Base-by-base conservation (phyloP, 1,140 invertebrate species). In the Microvelia longipes region DNA sequence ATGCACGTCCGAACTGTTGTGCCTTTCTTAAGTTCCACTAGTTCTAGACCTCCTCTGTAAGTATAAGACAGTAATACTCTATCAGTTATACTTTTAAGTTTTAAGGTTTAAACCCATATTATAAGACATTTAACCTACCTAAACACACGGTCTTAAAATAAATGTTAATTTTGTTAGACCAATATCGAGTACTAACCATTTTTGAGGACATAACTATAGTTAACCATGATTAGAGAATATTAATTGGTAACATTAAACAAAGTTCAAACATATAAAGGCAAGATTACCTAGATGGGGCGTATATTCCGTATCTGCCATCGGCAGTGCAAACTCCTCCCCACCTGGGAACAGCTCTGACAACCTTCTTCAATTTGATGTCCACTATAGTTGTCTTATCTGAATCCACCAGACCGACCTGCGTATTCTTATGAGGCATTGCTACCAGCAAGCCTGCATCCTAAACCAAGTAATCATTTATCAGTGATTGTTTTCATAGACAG, bases 261-360 rank as follows among this genome's bases (percentile, higher is more conserved):
- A n/a, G n/a, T n/a, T n/a, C n/a, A n/a, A n/a, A n/a, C n/a, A n/a
- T n/a, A n/a, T n/a, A n/a, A n/a, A n/a, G n/a, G n/a, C n/a, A n/a
- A n/a, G n/a, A n/a, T 73, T 77, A 86, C 84, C 85, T 83, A 66
- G 88, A 86, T 0, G 96, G 96, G 0, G 96, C 95, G 77, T 93
- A 96, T 0, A 99, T 82, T 0, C 96, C 96, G 70, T 88, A 89
- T 78, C 93, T 93, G n/a, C 92, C 91, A 80, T 94, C 91, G 73
- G 84, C 84, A 0, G 91, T 93, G 69, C 91, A 89, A 69, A 85
- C 87, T 27, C 91, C 90, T 72, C 88, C 88, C 91, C 91, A 93
- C 77, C 90, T 90, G 0, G 88, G 86, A 67, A 93, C 83, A 26
- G 84, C 88, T 75, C 90, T 83, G 63, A 91, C 81, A 73, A 89